A percentile compares a stretch with the other conserved stretches of the same genome.
phyloP scores from a whole-genome alignment of 2,888 invertebrate genomes.

The Mythimna albipuncta region DNA sequence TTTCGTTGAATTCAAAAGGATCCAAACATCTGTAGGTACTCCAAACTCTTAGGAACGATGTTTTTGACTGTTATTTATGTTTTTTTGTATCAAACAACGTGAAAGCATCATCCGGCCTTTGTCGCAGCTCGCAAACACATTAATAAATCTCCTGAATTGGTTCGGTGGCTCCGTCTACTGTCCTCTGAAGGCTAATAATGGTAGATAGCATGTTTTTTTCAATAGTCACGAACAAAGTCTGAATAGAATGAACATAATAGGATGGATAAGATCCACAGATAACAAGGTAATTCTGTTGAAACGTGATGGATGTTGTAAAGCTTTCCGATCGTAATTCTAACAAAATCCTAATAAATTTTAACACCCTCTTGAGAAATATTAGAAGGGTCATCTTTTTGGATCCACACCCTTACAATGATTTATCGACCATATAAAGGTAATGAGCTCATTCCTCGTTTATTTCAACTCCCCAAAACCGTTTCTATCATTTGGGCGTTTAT shows the following conservation, averaged over 20 bases:
- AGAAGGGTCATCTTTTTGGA: conserved; percentile 65
- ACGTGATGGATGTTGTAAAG: conserved; percentile 47
- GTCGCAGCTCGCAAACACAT: conserved; percentile 76
- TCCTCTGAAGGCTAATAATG: conserved; percentile 60
- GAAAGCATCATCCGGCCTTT: conserved; percentile 66
- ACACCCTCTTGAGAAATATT: conserved; percentile 63
- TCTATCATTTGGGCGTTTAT: conserved; percentile 36
- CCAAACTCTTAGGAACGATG: conserved; percentile 66
- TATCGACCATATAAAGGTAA: conserved; percentile 67
- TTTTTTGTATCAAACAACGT: conserved; percentile 70
- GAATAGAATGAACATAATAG: conserved; percentile 31
- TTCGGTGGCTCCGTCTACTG: conserved; percentile 63
- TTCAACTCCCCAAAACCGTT: conserved; percentile 29
- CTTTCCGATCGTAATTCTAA: conserved; percentile 57
- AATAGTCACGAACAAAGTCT: conserved; percentile 35
- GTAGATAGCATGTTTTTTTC: conserved; percentile 71
- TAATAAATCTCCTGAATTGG: conserved; percentile 79
- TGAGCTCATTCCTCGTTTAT: conserved; percentile 53
- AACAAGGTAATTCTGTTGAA: conserved; percentile 36
- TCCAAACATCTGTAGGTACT: conserved; percentile 57
- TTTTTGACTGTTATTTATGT: conserved; percentile 75
- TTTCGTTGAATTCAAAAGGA: conserved; percentile 65
- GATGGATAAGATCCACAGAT: conserved; percentile 38
- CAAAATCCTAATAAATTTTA: conserved; percentile 70
- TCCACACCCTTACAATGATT: conserved; percentile 65